phyloP scores from a whole-genome alignment of 2,888 invertebrate species.

The Caenorhabditis wallacei region DNA sequence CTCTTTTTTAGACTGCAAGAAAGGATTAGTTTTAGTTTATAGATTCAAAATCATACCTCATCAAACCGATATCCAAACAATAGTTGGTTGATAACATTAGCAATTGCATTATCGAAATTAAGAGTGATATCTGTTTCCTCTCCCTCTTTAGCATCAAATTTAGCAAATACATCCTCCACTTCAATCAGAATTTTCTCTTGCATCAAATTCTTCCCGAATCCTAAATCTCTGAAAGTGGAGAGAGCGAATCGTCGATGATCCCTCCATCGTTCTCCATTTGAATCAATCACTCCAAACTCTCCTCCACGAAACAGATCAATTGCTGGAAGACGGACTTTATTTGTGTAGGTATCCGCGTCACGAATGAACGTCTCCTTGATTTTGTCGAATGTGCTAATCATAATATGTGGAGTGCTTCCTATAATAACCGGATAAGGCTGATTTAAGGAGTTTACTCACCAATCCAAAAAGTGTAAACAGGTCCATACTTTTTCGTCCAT shows the following conservation, averaged over 20 bases:
- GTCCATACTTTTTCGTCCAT: constrained; percentile 30
- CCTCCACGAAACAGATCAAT: constrained; percentile 44
- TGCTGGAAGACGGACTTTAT: constrained; percentile 30
- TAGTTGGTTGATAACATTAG: constrained; percentile 65
- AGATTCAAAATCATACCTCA: constrained; percentile 35
- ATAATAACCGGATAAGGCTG: not conserved
- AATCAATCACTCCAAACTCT: constrained; percentile 53
- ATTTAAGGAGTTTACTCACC: not conserved
- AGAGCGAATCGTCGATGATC: constrained; percentile 67
- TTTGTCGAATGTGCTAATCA: constrained; percentile 34
- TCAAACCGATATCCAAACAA: constrained; percentile 69
- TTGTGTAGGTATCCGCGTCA: constrained; percentile 64
- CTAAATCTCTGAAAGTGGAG: constrained; percentile 59
- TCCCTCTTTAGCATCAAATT: constrained; percentile 15
- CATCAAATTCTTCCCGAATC: constrained; percentile 65
- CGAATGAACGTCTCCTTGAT: constrained; percentile 67
- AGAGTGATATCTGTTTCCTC: constrained; percentile 35
- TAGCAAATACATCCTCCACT: constrained; percentile 30
- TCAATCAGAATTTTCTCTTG: constrained; percentile 24
- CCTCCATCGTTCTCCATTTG: constrained; percentile 61
- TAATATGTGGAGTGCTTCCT: constrained; percentile 31
- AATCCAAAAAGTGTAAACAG: constrained; percentile 33
- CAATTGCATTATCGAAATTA: constrained; percentile 60
- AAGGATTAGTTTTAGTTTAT: not conserved
- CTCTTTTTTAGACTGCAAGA: constrained; percentile 35